Base-by-base conservation (phyloP, 1,140 invertebrate genomes). In the Pseudomyrmex flavicornis region DNA sequence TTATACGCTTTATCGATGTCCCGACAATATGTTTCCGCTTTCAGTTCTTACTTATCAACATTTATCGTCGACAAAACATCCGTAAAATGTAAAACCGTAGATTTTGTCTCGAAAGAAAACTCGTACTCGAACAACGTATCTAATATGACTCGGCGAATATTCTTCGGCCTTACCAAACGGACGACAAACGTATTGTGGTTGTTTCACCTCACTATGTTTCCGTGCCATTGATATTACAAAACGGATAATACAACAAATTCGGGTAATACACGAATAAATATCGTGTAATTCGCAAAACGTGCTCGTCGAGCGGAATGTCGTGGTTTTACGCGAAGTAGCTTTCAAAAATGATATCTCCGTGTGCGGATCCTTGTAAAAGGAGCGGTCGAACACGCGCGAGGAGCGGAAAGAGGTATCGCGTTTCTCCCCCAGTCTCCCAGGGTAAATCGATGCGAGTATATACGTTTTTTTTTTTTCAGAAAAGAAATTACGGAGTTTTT, bases 401-500 rank as follows among this genome's bases (percentile, higher is more conserved):
- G 15, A 62, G 35, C 65, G 58, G 35, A 84, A 84, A 8, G 10
- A 35, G 52, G 22, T 77, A 87, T 86, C 61, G 20, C 26, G 17
- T 87, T 73, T 66, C 65, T 61, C 56, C n/a, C n/a, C 1, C 17
- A 22, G 5, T 7, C 12, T 35, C 35, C 35, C 35, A 17, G 5
- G 22, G 46, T 48, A 46, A 2, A 9, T 15, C 62, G 52, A 17
- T 1, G 26, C 17, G 50, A 9, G 50, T 82, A 44, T n/a, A 10
- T 7, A 13, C 8, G 35, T 72, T 72, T 17, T 13, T 17, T 17
- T 13, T 17, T 46, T 17, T 46, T 70, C 15, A 62, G 26, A 52
- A 48, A 10, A 35, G 0, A n/a, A 66, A 5, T 48, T 7, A 13
- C 59, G 2, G 22, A 20, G n/a, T n/a, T 46, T 20, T 17, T 52